Conservation (phyloP, 2,113 vertebrate species). For the Malaclemys terrapin region DNA sequence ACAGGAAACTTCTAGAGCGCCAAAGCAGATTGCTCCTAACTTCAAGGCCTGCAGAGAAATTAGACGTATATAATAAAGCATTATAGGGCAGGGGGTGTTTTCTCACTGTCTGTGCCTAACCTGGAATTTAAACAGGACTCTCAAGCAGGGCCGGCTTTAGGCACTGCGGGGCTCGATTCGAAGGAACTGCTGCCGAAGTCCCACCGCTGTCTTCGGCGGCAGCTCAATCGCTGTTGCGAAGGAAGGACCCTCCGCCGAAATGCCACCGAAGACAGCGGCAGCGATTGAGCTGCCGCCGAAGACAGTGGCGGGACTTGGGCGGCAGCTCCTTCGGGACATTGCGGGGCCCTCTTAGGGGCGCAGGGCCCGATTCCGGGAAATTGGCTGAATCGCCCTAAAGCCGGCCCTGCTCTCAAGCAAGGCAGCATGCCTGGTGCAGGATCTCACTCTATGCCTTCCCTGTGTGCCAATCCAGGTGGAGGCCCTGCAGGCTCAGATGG, state of each 20-base stretch:
- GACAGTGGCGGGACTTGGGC: too few species aligned
- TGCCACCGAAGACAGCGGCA: too few species aligned
- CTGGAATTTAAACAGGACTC: not conserved
- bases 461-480: slow-evolving; percentile 84
- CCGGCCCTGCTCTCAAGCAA: not conserved
- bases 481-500: slow-evolving; percentile 94
- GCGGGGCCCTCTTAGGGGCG: too few species aligned
- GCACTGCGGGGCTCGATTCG: too few species aligned
- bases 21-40: not conserved
- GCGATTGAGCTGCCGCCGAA: too few species aligned
- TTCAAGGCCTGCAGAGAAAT: not conserved
- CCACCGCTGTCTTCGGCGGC: too few species aligned
- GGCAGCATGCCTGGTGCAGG: not conserved
- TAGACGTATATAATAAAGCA: not conserved
- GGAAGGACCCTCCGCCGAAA: too few species aligned
- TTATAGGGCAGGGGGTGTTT: not conserved
- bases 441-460: not conserved
- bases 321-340: too few species aligned
- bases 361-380: too few species aligned
- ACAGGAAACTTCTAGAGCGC: not conserved
- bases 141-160: not conserved
- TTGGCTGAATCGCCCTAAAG: too few species aligned
- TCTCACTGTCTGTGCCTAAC: not conserved
- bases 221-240: too few species aligned
- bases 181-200: too few species aligned